Percentiles rank a stretch among this genome's conserved stretches.
Conservation (phyloP, 1,140 invertebrate genomes). For the Helicoverpa armigera region DNA sequence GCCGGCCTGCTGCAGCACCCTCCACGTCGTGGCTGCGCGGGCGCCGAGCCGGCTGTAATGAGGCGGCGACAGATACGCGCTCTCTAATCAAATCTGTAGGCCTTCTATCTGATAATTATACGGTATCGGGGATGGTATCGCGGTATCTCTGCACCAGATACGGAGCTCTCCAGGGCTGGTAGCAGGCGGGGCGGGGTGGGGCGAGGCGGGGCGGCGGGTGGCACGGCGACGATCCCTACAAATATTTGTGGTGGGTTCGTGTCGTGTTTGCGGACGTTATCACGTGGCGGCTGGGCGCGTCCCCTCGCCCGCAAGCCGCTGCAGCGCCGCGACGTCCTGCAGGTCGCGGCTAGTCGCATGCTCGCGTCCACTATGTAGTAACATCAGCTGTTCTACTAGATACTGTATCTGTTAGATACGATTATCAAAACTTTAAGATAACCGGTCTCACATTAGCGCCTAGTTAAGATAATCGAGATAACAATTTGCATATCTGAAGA, state of each 20-base stretch:
- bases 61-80: constrained; percentile 68
- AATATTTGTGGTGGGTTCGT: constrained; percentile 70
- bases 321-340: constrained; percentile 2
- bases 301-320: constrained; percentile 55
- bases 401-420: constrained; percentile 80
- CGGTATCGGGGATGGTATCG: constrained; percentile 79
- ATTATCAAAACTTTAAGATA: constrained; percentile 83
- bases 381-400: constrained; percentile 71
- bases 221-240: constrained; percentile 63
- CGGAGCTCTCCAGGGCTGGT: constrained; percentile 45
- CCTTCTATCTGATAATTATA: constrained; percentile 83
- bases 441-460: constrained; percentile 80
- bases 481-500: constrained; percentile 82
- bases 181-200: constrained; percentile 33
- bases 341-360: neutral
- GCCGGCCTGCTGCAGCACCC: no score
- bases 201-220: constrained; percentile 30
- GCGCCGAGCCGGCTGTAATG: constrained; percentile 66
- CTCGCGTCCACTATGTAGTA: constrained; percentile 29
- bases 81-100: constrained; percentile 82
- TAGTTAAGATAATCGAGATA: constrained; percentile 86
- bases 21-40: neutral
- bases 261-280: constrained; percentile 74
- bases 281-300: constrained; percentile 69
- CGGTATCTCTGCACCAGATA: constrained; percentile 74